Evolutionary conservation across 2,113 vertebrate genomes (phyloP), one percentile per base, ranked within the genome.

Genomic region (Eubucco bourcierii): DNA sequence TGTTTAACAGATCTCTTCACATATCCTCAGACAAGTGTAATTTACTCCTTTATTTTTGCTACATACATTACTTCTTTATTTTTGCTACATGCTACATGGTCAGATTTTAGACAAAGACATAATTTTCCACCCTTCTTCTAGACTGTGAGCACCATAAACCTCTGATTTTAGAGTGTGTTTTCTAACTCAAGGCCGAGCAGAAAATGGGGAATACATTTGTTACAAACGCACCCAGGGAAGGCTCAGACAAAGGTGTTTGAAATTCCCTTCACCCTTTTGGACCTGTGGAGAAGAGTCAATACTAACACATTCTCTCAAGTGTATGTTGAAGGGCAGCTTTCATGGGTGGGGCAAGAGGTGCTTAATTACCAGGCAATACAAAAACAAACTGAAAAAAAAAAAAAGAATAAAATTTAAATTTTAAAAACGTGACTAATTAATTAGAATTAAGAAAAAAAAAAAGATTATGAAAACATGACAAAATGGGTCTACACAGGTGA

Each of bases 301-400:
- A 78, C 66, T 94, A 61, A 71, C 63, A 76, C 63, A 78, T 59
- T 28, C 66, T 41, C 64, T 87, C 73, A 50, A 12, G 67, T 90
- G 23, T 47, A 52, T 65, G 73, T 77, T 91, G 90, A 93, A 93
- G 59, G 39, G 50, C 33, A 96, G 60, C 23, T 68, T 94, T 93
- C 89, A 41, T 9, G 23, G 75, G 15, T 46, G 44, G 87, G 64
- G 79, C 63, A 94, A 88, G 64, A 74, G 50, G 44, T 79, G 31
- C 4, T 58, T 56, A n/a, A 82, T 81, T 13, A 12, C 58, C 76
- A 60, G 5, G 9, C 55, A 72, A 80, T 72, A 88, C 44, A 74
- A 74, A 94, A 93, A 96, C 84, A 92, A 86, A 53, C n/a, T n/a
- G n/a, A n/a, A n/a, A n/a, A n/a, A n/a, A n/a, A n/a, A n/a, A n/a